phyloP scores from a whole-genome alignment of 30 jellyfish, hydroid and myxozoan genomes.

The Mastigias papua region DNA sequence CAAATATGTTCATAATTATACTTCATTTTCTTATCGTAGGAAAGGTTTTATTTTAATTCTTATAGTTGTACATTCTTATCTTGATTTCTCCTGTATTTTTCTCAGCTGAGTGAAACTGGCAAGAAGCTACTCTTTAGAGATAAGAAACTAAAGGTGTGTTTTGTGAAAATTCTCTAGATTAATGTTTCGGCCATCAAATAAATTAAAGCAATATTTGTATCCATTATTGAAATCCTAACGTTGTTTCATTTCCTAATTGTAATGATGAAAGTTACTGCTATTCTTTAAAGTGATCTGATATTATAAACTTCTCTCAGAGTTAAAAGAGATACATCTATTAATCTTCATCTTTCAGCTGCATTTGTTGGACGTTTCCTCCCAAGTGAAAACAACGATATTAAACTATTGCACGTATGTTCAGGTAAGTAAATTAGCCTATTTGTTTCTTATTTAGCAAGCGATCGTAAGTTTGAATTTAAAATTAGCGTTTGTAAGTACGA shows the following conservation, averaged over 20 bases:
- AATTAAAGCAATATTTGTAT: no score
- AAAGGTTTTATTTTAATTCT: no score
- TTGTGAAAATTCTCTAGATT: not conserved
- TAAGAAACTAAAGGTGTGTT: slow-evolving; percentile 86
- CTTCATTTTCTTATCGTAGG: no score
- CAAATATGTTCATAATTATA: no score
- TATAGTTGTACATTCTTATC: not conserved
- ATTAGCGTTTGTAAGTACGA: no score
- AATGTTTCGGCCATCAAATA: not conserved
- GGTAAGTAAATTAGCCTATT: slow-evolving; percentile 34
- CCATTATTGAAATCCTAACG: no score
- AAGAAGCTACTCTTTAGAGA: slow-evolving; percentile 83
- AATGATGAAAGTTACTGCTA: no score
- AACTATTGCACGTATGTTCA: slow-evolving; percentile 93
- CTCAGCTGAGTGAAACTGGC: slow-evolving; percentile 94
- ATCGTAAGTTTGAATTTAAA: not conserved
- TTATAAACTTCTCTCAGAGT: no score
- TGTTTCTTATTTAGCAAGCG: not conserved
- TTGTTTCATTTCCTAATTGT: no score
- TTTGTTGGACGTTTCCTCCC: slow-evolving; percentile 80
- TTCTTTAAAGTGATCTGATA: no score
- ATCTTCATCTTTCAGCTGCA: slow-evolving; percentile 58
- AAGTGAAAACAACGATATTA: slow-evolving; percentile 78
- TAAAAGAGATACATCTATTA: no score
- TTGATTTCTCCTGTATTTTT: not conserved